Conservation (phyloP, 2,797 vertebrate genomes). For the Pelobates cultripes region DNA sequence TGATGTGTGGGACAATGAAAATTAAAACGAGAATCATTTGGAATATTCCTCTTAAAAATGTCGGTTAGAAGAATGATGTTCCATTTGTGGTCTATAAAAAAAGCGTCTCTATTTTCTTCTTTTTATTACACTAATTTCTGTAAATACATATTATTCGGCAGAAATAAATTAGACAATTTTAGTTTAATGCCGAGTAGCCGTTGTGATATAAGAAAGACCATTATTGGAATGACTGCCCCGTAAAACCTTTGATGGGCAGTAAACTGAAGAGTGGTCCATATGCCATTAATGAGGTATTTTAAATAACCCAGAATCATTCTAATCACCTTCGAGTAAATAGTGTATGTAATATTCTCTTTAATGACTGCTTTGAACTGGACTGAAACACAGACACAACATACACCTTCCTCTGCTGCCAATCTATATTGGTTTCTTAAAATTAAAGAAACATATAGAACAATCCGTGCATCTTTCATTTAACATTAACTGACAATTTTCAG, state of each 20-base stretch:
- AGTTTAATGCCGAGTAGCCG: slow-evolving; percentile 28
- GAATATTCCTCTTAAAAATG: neutral
- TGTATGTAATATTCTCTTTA: neutral
- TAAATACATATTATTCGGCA: slow-evolving; percentile 37
- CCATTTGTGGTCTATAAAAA: neutral
- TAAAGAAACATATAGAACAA: no score
- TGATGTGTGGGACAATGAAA: neutral
- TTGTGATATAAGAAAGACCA: slow-evolving; percentile 18
- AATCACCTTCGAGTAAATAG: neutral
- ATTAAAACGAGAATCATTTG: slow-evolving; percentile 7
- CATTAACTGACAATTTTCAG: no score
- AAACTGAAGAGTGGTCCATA: slow-evolving; percentile 19
- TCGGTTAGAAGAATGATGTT: neutral
- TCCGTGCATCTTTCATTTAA: no score
- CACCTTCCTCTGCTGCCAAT: no score
- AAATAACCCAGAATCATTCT: neutral
- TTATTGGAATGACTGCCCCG: slow-evolving; percentile 24
- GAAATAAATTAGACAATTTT: slow-evolving; percentile 31
- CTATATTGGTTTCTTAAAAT: no score
- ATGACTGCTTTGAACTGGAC: no score
- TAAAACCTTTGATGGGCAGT: slow-evolving; percentile 31
- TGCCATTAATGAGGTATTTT: slow-evolving; percentile 28
- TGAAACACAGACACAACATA: no score
- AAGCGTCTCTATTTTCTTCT: neutral
- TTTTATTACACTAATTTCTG: slow-evolving; percentile 21